Conservation (phyloP, 2,888 invertebrate genomes). For the Exocentrus adspersus region DNA sequence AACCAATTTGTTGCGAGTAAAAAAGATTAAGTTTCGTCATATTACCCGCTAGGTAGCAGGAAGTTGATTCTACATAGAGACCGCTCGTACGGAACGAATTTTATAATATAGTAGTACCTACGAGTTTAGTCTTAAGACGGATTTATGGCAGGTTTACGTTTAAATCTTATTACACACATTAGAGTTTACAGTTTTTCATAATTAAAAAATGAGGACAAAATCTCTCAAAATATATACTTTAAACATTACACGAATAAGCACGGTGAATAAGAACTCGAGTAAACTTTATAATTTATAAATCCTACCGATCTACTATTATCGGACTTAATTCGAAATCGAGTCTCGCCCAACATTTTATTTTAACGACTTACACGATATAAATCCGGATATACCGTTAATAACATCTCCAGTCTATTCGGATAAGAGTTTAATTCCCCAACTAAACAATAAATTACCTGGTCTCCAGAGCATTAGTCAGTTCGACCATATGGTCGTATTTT, state of each 20-base stretch:
- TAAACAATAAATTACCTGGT: conserved; percentile 23
- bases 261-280: no score
- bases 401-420: conserved; percentile 19
- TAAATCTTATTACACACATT: not conserved
- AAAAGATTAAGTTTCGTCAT: conserved; percentile 40
- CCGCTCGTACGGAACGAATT: not conserved
- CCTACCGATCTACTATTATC: not conserved
- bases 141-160: not conserved
- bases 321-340: conserved; percentile 17
- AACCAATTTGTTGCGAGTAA: conserved; percentile 42
- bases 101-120: no score
- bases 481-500: conserved; percentile 43
- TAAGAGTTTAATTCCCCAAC: conserved; percentile 20
- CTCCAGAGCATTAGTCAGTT: conserved; percentile 37
- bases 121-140: not conserved
- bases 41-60: conserved; percentile 26
- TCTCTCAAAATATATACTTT: no score
- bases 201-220: no score
- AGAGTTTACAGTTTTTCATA: no score
- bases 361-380: conserved; percentile 22
- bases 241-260: no score
- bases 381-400: conserved; percentile 22
- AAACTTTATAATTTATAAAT: no score
- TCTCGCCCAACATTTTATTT: conserved; percentile 20
- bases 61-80: conserved; percentile 17